Percentiles rank a stretch among this genome's conserved stretches.
Conservation (phyloP, 2,797 vertebrate species). For the Bovichtus diacanthus region DNA sequence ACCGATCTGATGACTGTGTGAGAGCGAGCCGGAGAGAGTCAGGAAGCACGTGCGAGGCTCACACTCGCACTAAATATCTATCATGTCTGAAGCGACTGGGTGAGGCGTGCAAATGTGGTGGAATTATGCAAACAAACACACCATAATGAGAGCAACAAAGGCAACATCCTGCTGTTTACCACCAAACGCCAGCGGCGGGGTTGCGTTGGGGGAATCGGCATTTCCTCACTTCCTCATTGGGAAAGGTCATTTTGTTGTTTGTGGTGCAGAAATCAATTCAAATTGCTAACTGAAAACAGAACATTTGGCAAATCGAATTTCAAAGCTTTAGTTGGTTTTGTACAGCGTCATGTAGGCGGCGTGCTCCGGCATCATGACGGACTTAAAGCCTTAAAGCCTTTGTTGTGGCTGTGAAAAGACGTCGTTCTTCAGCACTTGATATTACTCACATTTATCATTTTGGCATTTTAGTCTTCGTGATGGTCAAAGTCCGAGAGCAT, state of each 20-base stretch:
- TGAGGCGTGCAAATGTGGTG: slow-evolving; percentile 25
- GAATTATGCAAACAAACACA: slow-evolving; percentile 40
- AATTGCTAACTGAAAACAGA: neutral
- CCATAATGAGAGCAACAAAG: slow-evolving; percentile 34
- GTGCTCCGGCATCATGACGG: neutral
- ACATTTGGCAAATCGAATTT: neutral
- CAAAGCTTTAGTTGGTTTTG: neutral
- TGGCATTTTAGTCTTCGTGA: neutral
- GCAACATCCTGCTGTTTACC: slow-evolving; percentile 30
- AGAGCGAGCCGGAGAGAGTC: neutral
- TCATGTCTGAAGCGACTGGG: slow-evolving; percentile 12
- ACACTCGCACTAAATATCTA: slow-evolving; percentile 16
- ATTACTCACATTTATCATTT: slow-evolving; percentile 14
- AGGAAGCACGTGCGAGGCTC: neutral
- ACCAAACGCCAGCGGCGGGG: slow-evolving; percentile 1
- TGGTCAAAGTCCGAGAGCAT: neutral
- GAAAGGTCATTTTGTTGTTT: slow-evolving; percentile 25
- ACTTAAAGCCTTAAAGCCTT: neutral
- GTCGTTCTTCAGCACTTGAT: neutral
- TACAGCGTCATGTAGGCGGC: neutral
- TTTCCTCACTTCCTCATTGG: neutral
- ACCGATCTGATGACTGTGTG: neutral
- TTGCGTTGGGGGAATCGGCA: neutral
- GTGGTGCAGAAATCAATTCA: slow-evolving; percentile 8
- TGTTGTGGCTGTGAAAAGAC: slow-evolving; percentile 9